Evolutionary conservation across 2,797 vertebrate genomes (phyloP).

Genomic region (Triplophysa yarkandensis): DNA sequence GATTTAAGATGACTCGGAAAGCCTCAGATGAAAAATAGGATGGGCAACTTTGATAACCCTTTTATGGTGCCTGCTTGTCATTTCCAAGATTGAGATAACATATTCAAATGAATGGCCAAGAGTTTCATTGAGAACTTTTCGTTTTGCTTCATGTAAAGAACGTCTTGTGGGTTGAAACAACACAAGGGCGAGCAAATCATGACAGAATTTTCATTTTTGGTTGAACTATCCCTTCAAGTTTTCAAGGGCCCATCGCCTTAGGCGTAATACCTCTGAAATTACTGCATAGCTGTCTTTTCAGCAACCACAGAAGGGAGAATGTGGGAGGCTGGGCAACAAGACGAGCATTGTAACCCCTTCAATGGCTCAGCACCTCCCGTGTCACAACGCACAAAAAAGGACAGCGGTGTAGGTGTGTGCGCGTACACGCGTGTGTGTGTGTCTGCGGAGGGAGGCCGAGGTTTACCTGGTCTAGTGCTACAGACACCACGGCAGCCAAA

Average conservation of each 20-base stretch:
- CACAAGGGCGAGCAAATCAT: background rate
- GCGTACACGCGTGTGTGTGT: conserved; percentile 25
- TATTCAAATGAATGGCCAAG: background rate
- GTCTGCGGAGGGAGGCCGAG: conserved; percentile 52
- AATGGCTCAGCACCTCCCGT: conserved; percentile 55
- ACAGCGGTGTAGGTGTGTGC: conserved; percentile 10
- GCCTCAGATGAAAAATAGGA: background rate
- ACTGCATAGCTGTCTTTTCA: conserved; percentile 56
- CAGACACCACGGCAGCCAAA: conserved; percentile 80
- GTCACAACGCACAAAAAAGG: conserved; percentile 48
- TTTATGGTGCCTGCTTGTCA: background rate
- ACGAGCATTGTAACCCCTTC: conserved; percentile 57
- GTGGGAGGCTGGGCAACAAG: conserved; percentile 61
- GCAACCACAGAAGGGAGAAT: conserved; percentile 62
- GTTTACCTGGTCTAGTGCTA: conserved; percentile 79
- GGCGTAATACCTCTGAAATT: conserved; percentile 65
- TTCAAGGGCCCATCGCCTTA: conserved; percentile 56
- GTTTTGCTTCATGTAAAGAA: background rate
- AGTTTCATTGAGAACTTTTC: background rate
- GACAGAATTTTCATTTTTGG: conserved; percentile 4
- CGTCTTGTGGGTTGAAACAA: background rate
- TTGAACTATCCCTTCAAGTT: conserved; percentile 50
- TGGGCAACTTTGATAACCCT: background rate
- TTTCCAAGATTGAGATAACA: background rate
- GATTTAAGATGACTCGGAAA: background rate